phyloP scores from a whole-genome alignment of 2,113 vertebrate genomes.

The Caranx melampygus region DNA sequence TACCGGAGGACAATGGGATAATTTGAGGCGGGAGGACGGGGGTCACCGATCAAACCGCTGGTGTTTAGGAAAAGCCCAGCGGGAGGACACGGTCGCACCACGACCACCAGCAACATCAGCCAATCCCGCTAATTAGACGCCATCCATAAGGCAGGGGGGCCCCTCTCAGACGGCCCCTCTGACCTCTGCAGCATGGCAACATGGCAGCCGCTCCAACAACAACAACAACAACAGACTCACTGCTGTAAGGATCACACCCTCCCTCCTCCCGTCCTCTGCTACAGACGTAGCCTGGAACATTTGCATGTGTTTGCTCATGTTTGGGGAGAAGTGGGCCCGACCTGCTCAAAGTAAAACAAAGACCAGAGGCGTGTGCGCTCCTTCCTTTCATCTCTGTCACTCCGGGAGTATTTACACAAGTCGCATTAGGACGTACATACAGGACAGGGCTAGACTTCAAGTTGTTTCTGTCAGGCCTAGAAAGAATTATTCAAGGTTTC shows the following conservation, averaged over 20 bases:
- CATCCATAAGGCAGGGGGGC: slow-evolving; percentile 31
- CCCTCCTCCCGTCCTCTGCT: not conserved
- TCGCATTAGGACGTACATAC: not conserved
- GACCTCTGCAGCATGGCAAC: slow-evolving; percentile 43
- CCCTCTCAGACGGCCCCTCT: slow-evolving; percentile 26
- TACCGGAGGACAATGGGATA: slow-evolving; percentile 66
- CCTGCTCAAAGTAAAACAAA: slow-evolving; percentile 28
- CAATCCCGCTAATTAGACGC: slow-evolving; percentile 72
- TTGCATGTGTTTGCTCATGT: slow-evolving; percentile 29
- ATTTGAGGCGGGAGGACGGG: slow-evolving; percentile 56
- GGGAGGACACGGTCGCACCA: slow-evolving; percentile 43
- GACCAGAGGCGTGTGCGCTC: not conserved
- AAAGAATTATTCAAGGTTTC: not conserved
- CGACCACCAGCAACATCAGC: slow-evolving; percentile 59
- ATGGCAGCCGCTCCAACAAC: slow-evolving; percentile 23
- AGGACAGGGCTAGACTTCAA: not conserved
- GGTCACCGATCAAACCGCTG: slow-evolving; percentile 66
- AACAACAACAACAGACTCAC: slow-evolving; percentile 38
- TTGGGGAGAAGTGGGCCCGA: not conserved
- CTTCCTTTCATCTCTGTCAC: slow-evolving; percentile 2
- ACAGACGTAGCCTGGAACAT: slow-evolving; percentile 13
- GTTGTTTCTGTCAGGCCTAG: not conserved
- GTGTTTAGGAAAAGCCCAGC: slow-evolving; percentile 68
- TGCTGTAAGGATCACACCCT: slow-evolving; percentile 34
- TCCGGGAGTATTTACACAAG: slow-evolving; percentile 12